Base-by-base conservation (phyloP, 2,113 vertebrate species). In the Lamprotornis superbus region DNA sequence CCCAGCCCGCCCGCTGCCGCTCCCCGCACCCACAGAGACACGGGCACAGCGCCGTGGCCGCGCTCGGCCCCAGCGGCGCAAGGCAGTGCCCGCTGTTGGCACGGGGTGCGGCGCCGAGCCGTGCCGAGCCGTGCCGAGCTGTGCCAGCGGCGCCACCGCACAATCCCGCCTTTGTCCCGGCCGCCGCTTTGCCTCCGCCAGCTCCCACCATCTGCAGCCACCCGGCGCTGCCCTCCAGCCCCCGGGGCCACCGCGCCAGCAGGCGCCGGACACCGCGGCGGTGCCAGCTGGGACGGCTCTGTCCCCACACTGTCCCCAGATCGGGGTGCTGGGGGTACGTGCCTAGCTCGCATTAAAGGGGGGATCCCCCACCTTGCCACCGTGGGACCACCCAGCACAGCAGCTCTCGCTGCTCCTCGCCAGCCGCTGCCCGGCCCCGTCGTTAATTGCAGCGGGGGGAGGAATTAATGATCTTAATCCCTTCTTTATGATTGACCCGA, bases 401-500 rank as follows among this genome's bases (percentile, higher is more conserved):
- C 73, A 42, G 55, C 67, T 35, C 21, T 3, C 83, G 59, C 87
- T 63, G 74, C 92, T 68, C 81, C 46, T 71, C 6, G 1, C 70
- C 75, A 83, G 87, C 78, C 78, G 24, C 89, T 65, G 80, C 80
- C 71, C 18, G 1, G 57, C 33, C 25, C 2, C 18, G 15, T 12
- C 82, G 67, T 84, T 95, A 96, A 91, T 90, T 96, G 84, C 78
- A 71, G 82, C 1, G 20, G 88, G 88, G 89, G 88, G 63, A 70
- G 80, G 90, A 89, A 85, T 91, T 96, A 93, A 95, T 89, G 82
- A 93, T 93, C 91, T 95, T 96, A 95, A 95, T 95, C 95, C 90
- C 78, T 92, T 95, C 96, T 95, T 96, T 93, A 87, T 87, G 81
- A 95, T 40, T 92, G 95, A 92, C 80, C 87, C 4, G 2, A 69